Evolutionary conservation across 2,888 invertebrate species (phyloP), one percentile per base, ranked within the genome.

Genomic region (Melinopterus prodromus): DNA sequence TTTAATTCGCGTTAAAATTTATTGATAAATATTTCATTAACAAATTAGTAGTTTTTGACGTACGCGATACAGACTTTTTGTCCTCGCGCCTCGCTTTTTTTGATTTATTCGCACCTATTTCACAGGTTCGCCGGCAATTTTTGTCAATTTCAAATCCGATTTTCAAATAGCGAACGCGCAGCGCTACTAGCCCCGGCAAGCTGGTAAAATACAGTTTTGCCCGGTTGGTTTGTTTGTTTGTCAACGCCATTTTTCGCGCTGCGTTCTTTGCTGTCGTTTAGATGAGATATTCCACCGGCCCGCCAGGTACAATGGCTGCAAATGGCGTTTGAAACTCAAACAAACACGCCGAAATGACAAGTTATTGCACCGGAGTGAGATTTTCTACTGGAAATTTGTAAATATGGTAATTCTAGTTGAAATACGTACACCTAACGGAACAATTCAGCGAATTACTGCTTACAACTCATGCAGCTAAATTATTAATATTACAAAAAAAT

Each of bases 21-120:
- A 79, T 79, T 36, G 79, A 76, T 76, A 79, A 69, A 79, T 79
- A 79, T 79, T 79, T 79, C 76, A 79, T 79, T 76, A 79, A 76
- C 76, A 76, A 79, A 79, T 79, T 79, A 79, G 79, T 77, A 79
- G 77, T 79, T 79, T 78, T 53, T 53, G 53, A 53, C 53, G 53
- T 53, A 53, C 12, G 53, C 53, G 53, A 12, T 12, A 12, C 53
- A 53, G 53, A 53, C 53, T 53, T 53, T 53, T 53, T 53, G 53
- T 53, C 12, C 53, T 53, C 53, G 2, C 53, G 12, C 5, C 53
- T 53, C 0, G 53, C 9, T 12, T 53, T 12, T 53, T 12, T 7
- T 53, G 53, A 53, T 53, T 53, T 53, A 53, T 53, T 53, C 53
- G 12, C 53, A 53, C 53, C 53, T 53, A 53, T 53, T 53, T 53